Conservation (phyloP, 2,888 invertebrate species). For the Apamea epomidion region DNA sequence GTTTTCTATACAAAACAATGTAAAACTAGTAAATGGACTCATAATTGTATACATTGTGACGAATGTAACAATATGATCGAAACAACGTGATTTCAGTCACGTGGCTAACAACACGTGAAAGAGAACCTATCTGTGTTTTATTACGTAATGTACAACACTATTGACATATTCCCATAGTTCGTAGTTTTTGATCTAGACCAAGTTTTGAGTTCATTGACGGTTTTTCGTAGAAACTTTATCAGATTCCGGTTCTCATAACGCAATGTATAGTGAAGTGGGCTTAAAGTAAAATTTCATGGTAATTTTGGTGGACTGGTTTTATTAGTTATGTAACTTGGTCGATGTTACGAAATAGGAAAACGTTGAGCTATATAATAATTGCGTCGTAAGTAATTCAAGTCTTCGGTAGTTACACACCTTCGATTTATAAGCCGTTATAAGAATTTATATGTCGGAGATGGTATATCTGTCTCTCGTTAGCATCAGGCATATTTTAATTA, state of each 20-base stretch:
- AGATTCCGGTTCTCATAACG: not conserved
- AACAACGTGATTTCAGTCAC: constrained; percentile 64
- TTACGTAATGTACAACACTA: constrained; percentile 46
- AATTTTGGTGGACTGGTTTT: not conserved
- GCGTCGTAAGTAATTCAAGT: constrained; percentile 7
- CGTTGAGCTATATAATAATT: constrained; percentile 10
- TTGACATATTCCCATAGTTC: not conserved
- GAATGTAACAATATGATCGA: constrained; percentile 53
- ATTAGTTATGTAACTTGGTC: constrained; percentile 33
- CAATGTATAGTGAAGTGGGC: constrained; percentile 26
- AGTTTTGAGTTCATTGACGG: constrained; percentile 32
- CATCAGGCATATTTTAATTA: too few relatives aligned
- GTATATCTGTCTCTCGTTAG: too few relatives aligned
- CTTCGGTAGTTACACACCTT: not conserved
- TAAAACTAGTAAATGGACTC: constrained; percentile 16
- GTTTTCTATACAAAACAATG: constrained; percentile 42
- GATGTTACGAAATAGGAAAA: constrained; percentile 21
- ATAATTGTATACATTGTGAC: constrained; percentile 40
- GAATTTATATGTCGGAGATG: too few relatives aligned
- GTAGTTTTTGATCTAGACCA: not conserved
- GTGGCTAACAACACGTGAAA: constrained; percentile 60
- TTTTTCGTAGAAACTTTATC: not conserved
- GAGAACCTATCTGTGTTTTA: constrained; percentile 17
- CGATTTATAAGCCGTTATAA: not conserved
- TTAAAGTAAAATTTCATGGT: not conserved